phyloP scores from a whole-genome alignment of 2,888 invertebrate species.

The Heteromyza rotundicornis region DNA sequence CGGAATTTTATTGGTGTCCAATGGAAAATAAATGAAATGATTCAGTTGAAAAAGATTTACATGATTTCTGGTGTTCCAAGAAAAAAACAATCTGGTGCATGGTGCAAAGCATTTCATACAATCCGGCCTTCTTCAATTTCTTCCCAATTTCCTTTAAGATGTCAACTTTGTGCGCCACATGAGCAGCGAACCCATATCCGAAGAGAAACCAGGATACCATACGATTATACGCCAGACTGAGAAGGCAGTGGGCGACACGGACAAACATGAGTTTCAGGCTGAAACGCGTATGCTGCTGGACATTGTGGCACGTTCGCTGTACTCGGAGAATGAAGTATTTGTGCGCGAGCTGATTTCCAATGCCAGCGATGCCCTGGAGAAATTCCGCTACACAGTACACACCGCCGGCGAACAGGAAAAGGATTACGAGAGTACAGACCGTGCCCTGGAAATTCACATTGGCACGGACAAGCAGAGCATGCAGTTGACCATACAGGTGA shows the following conservation, averaged over 20 bases:
- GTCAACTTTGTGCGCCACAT: conserved; percentile 27
- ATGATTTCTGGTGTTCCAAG: too few species aligned
- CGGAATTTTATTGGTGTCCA: too few species aligned
- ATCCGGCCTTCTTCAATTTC: too few species aligned
- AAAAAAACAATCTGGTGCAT: too few species aligned
- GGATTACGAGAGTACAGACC: conserved; percentile 67
- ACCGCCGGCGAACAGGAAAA: conserved; percentile 64
- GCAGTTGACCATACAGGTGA: conserved; percentile 83
- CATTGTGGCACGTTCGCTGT: conserved; percentile 95
- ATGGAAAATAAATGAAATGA: too few species aligned
- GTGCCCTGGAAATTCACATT: conserved; percentile 85
- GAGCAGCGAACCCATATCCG: conserved; percentile 27
- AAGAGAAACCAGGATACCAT: conserved; percentile 24
- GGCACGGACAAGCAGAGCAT: conserved; percentile 85
- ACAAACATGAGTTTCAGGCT: conserved; percentile 92
- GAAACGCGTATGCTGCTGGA: conserved; percentile 95
- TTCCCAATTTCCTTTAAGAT: too few species aligned
- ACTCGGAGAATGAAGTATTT: conserved; percentile 98
- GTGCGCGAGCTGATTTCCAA: conserved; percentile 95
- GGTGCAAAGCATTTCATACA: too few species aligned
- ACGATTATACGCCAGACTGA: conserved; percentile 46
- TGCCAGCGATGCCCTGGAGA: conserved; percentile 96
- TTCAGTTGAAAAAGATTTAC: too few species aligned
- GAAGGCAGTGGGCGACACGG: conserved; percentile 50
- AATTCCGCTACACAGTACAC: conserved; percentile 80